These are phyloP conservation scores for Macropus fuliginosus DNA, from an alignment of 2,797 vertebrate species.

Conservation along the genomic window DNA sequence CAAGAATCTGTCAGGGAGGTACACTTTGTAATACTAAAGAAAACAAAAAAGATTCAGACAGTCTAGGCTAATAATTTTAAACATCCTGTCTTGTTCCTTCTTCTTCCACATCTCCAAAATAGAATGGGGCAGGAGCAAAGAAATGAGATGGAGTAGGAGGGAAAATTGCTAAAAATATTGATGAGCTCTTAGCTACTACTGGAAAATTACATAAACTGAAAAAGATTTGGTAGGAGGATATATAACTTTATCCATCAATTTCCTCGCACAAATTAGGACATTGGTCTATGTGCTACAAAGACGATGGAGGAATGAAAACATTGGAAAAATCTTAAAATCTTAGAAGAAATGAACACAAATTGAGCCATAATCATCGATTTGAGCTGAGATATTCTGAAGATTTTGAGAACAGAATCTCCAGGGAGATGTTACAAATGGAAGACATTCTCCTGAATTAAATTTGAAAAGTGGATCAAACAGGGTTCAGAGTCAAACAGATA, in stretches of 20 bases:
- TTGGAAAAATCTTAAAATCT: neutral
- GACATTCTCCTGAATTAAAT: neutral
- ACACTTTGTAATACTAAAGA: neutral
- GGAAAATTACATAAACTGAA: neutral
- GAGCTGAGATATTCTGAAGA: neutral
- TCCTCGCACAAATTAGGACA: neutral
- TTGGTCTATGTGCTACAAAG: neutral
- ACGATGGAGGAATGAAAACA: neutral
- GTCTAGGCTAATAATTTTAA: neutral
- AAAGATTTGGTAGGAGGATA: neutral
- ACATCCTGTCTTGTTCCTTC: neutral
- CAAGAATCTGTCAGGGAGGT: constrained; percentile 33
- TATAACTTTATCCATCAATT: neutral
- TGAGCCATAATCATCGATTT: neutral
- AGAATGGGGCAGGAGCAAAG: neutral
- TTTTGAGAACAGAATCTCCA: neutral
- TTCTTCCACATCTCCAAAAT: neutral
- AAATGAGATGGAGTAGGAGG: neutral
- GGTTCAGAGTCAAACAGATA: neutral
- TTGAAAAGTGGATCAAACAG: neutral
- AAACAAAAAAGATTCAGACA: neutral
- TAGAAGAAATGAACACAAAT: neutral
- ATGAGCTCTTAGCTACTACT: neutral
- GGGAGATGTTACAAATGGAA: neutral
- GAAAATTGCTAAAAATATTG: neutral